Percentiles rank a stretch among this genome's conserved stretches.
These are phyloP conservation scores for Caenorhabditis remanei DNA, from an alignment of 1,140 invertebrate genomes.

Conservation along the genomic window DNA sequence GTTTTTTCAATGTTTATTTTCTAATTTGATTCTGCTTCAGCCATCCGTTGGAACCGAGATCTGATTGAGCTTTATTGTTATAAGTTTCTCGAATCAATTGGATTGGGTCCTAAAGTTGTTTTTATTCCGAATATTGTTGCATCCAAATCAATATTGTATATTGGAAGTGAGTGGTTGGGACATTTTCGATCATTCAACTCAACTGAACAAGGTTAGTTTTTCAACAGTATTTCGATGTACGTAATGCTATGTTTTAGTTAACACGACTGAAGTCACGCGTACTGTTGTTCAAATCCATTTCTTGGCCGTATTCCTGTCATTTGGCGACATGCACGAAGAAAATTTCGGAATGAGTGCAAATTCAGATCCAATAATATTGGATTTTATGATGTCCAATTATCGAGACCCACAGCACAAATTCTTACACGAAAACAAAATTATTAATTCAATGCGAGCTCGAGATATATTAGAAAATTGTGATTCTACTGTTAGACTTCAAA, in stretches of 20 bases:
- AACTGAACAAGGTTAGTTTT: constrained; percentile 38
- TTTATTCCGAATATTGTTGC: constrained; percentile 4
- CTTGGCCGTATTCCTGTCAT: neutral
- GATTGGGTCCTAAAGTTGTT: constrained; percentile 2
- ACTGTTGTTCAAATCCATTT: neutral
- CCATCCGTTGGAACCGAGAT: neutral
- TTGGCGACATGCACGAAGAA: neutral
- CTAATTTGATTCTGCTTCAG: constrained; percentile 25
- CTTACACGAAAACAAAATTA: neutral
- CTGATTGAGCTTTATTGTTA: constrained; percentile 14
- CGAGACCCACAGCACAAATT: neutral
- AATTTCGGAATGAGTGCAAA: neutral
- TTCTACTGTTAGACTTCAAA: constrained; percentile 19
- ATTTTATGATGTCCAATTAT: neutral
- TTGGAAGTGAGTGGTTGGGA: neutral
- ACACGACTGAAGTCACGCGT: neutral
- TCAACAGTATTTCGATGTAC: neutral
- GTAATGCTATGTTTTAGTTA: neutral
- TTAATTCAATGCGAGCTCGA: neutral
- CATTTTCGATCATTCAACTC: neutral
- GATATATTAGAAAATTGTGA: constrained; percentile 3
- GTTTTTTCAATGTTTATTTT: neutral
- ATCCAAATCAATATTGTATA: neutral
- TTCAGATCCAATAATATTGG: constrained; percentile 10
- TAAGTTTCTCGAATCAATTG: constrained; percentile 6